Percentiles rank a stretch among this genome's conserved stretches.
Evolutionary conservation across 2,888 invertebrate species (phyloP).

Genomic region (Orchesella flavescens): DNA sequence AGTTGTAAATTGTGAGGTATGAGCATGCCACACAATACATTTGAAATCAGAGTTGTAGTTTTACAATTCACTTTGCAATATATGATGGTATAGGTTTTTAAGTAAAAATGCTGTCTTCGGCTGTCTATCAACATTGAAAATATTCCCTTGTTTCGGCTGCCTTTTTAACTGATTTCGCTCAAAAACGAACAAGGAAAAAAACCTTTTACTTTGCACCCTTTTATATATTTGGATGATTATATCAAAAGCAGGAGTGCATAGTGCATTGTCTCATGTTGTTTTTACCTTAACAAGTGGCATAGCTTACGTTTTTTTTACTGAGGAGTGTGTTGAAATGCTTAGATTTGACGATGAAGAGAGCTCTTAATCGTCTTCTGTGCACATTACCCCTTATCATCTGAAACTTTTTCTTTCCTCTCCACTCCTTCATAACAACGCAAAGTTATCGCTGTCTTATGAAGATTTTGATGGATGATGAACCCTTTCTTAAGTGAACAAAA

Average conservation of each 20-base stretch:
- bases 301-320: not conserved
- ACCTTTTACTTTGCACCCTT: slow-evolving; percentile 30
- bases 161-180: slow-evolving; percentile 37
- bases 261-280: slow-evolving; percentile 11
- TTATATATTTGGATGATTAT: not conserved
- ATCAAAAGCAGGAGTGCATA: not conserved
- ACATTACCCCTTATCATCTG: slow-evolving; percentile 64
- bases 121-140: not conserved
- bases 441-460: not conserved
- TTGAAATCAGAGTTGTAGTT: not conserved
- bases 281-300: not conserved
- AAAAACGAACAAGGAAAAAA: slow-evolving; percentile 22
- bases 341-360: slow-evolving; percentile 22
- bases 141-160: slow-evolving; percentile 14
- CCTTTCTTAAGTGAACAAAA: slow-evolving; percentile 43
- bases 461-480: slow-evolving; percentile 55
- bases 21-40: not conserved
- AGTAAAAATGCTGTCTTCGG: too few relatives aligned
- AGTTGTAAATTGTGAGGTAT: slow-evolving; percentile 16
- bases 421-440: slow-evolving; percentile 23
- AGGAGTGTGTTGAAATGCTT: too few relatives aligned
- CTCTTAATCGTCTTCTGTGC: slow-evolving; percentile 56
- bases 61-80: not conserved
- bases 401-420: slow-evolving; percentile 9
- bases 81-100: not conserved